phyloP scores from a whole-genome alignment of 2,888 invertebrate genomes.

The Cephus runcator region DNA sequence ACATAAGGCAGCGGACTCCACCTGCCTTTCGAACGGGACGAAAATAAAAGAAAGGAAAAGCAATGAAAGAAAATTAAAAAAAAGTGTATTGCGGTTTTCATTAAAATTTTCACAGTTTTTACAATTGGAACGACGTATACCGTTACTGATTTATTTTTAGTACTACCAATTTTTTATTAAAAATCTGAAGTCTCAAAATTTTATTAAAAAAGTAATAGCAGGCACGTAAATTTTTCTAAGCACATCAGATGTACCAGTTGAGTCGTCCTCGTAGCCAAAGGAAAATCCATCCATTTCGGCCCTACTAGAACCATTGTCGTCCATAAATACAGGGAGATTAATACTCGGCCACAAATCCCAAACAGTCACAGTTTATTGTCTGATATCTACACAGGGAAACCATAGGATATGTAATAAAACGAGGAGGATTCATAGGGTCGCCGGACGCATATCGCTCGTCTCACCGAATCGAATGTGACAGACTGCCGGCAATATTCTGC shows the following conservation, averaged over 20 bases:
- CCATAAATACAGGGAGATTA: conserved; percentile 60
- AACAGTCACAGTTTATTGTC: conserved; percentile 57
- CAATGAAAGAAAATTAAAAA: neutral
- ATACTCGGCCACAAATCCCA: conserved; percentile 59
- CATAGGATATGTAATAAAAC: conserved; percentile 42
- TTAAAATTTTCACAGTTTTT: neutral
- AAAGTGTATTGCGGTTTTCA: neutral
- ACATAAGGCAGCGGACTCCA: conserved; percentile 49
- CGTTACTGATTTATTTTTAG: neutral
- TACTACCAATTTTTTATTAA: neutral
- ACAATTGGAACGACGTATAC: neutral
- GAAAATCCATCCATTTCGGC: conserved; percentile 1
- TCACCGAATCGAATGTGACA: conserved; percentile 28
- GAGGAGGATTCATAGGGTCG: conserved; percentile 34
- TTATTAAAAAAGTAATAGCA: neutral
- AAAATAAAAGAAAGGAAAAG: neutral
- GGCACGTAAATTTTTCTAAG: neutral
- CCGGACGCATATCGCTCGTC: conserved; percentile 32
- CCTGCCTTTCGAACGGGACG: conserved; percentile 34
- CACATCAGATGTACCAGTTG: neutral
- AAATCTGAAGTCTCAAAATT: neutral
- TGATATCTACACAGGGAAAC: conserved; percentile 48
- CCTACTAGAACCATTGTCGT: neutral
- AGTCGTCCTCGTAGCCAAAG: neutral
- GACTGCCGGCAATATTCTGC: conserved; percentile 24